Conservation (phyloP, 1,140 invertebrate genomes). For the Halotydeus destructor region DNA sequence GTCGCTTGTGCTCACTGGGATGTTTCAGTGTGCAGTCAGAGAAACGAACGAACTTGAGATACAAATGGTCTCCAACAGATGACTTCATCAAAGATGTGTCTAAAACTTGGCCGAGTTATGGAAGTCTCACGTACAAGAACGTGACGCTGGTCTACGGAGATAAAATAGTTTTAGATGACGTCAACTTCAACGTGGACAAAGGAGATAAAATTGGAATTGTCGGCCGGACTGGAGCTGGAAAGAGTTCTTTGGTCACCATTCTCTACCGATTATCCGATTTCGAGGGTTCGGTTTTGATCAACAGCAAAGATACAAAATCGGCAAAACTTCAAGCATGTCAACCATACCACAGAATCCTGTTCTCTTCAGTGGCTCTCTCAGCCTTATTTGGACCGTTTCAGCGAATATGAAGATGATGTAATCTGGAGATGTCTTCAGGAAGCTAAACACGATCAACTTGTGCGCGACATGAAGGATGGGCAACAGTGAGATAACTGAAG, state of each 20-base stretch:
- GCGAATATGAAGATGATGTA: no score
- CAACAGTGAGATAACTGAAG: constrained; percentile 26
- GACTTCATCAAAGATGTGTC: no score
- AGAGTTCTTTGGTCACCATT: constrained; percentile 11
- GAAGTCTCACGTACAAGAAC: no score
- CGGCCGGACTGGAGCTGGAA: constrained; percentile 8
- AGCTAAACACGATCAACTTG: no score
- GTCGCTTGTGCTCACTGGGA: constrained; percentile 44
- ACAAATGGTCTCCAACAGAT: constrained; percentile 33
- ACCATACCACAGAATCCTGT: constrained; percentile 16
- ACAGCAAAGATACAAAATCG: constrained; percentile 37
- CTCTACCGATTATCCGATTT: constrained; percentile 38
- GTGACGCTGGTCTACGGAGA: no score
- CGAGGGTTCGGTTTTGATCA: constrained; percentile 32
- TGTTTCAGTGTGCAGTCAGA: no score
- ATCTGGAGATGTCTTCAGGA: no score
- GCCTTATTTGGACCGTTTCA: no score
- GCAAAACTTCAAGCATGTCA: constrained; percentile 43
- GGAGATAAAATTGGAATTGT: constrained; percentile 9
- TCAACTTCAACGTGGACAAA: neutral
- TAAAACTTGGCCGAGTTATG: no score
- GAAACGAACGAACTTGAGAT: constrained; percentile 58
- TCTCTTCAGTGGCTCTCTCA: constrained; percentile 63
- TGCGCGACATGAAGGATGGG: no score
- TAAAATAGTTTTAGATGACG: constrained; percentile 1